Evolutionary conservation across 2,797 vertebrate genomes (phyloP), one percentile per base, ranked within the genome.

Genomic region (Luscinia megarhynchos): DNA sequence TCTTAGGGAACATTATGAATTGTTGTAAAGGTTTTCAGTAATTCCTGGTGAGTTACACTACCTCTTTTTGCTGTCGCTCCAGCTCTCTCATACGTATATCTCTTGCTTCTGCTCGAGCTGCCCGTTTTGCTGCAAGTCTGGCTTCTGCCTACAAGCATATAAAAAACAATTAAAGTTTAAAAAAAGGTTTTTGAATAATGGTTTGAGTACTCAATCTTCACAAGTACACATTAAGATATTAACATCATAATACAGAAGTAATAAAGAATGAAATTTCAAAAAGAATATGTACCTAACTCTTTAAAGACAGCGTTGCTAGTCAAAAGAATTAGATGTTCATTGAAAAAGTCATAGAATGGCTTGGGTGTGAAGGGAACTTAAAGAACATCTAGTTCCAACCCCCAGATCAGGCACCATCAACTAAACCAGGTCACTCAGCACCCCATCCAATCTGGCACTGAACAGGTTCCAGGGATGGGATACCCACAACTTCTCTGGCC

Each of bases 21-120:
- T 84, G 89, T 30, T 58, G 36, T 61, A 53, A 54, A 66, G 11
- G 19, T 34, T 34, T 75, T 43, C 36, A 83, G 2, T 58, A 55
- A 72, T 45, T 75, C 30, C 23, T 30, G 32, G 36, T 23, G 13
- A 73, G 48, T 72, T 55, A 55, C 8, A 46, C 54, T 98, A 99
- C 99, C 99, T 99, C 99, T 98, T 98, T 99, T 68, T 99, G 99
- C 62, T 99, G 99, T 46, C 99, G 98, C 78, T 99, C 99, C 94
- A 99, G 97, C 96, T 99, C 99, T 97, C 98, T 98, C 99, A 99
- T 99, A 70, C 99, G 99, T 92, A 99, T 99, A 91, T 99, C 99
- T 96, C 99, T 98, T 74, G 99, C 99, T 97, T 99, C 99, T 27
- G 99, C 99, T 74, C 99, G 98, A 51, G 99, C 99, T 29, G 99